Percentiles rank a stretch among this genome's conserved stretches.
Evolutionary conservation across 2,113 vertebrate genomes (phyloP).

Genomic region (Carettochelys insculpta): DNA sequence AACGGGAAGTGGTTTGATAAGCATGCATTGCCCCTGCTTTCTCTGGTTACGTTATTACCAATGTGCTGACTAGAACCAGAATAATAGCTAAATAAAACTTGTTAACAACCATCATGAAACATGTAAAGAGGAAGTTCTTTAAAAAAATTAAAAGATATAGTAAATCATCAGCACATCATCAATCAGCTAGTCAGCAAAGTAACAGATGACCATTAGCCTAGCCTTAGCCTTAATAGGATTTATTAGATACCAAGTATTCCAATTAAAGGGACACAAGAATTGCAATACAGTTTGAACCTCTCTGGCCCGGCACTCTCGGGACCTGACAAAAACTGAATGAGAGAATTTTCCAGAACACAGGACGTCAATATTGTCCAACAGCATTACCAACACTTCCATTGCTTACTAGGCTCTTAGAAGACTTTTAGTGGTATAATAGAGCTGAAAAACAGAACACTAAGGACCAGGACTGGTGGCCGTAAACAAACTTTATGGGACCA

Average conservation of each 20-base stretch:
- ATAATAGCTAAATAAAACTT: background rate
- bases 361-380: no score
- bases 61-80: background rate
- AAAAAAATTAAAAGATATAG: no score
- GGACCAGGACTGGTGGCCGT: no score
- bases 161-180: background rate
- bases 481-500: no score
- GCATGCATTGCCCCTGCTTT: background rate
- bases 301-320: no score
- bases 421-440: no score
- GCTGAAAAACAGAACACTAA: no score
- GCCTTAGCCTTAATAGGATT: background rate
- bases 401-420: no score
- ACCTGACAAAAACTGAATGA: no score
- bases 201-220: background rate
- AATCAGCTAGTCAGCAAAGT: background rate
- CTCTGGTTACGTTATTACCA: background rate
- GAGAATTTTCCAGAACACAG: no score
- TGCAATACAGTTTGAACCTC: no score
- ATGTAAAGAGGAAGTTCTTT: background rate
- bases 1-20: background rate
- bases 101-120: background rate
- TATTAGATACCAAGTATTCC: background rate
- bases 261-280: background rate
- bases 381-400: no score